A percentile compares a stretch with the other conserved stretches of the same genome.
phyloP scores from a whole-genome alignment of 2,888 invertebrate species.

The Dasypogon diadema region DNA sequence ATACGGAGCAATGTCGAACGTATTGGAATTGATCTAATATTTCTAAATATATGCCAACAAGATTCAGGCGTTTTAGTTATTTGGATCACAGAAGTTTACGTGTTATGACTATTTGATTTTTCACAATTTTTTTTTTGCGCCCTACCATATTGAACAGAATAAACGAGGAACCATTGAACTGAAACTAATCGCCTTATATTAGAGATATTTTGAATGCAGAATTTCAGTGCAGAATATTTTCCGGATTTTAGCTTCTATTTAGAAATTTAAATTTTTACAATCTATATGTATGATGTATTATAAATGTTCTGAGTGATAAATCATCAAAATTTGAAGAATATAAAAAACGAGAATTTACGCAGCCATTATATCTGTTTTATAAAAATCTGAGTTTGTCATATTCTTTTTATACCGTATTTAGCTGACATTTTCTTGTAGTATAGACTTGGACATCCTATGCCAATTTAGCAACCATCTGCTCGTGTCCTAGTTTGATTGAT shows the following conservation, averaged over 20 bases:
- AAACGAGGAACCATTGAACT: not conserved
- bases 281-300: too few relatives aligned
- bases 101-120: constrained; percentile 28
- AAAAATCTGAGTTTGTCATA: too few relatives aligned
- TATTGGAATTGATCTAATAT: constrained; percentile 4
- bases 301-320: too few relatives aligned
- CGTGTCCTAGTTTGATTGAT: too few relatives aligned
- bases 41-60: not conserved
- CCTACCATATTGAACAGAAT: not conserved
- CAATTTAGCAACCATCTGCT: too few relatives aligned
- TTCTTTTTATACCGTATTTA: too few relatives aligned
- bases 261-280: constrained; percentile 3
- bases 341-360: too few relatives aligned
- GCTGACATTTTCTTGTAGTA: too few relatives aligned
- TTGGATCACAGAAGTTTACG: constrained; percentile 21
- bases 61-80: not conserved
- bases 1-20: not conserved
- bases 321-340: too few relatives aligned
- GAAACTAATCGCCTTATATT: constrained; percentile 33
- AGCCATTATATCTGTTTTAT: too few relatives aligned
- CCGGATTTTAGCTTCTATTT: not conserved
- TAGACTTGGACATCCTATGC: too few relatives aligned
- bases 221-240: not conserved
- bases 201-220: constrained; percentile 1
- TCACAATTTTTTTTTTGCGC: constrained; percentile 4